These are phyloP conservation scores for Tor tambroides DNA, from an alignment of 2,113 vertebrate genomes.

Conservation along the genomic window DNA sequence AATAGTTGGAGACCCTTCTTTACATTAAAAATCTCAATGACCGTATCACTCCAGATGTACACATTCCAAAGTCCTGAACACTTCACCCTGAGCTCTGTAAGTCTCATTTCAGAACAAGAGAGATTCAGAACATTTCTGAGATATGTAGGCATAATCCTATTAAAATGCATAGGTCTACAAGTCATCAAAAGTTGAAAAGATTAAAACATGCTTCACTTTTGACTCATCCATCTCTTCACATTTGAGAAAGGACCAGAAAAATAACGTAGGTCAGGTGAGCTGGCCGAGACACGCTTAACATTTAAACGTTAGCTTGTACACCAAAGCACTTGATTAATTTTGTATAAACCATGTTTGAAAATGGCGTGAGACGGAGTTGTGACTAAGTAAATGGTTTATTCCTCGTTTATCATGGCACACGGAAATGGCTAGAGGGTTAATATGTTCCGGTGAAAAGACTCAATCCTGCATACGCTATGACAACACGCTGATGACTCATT, in stretches of 20 bases:
- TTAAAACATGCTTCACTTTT: constrained; percentile 9
- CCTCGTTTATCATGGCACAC: constrained; percentile 13
- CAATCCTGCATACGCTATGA: constrained; percentile 47
- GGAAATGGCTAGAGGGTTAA: constrained; percentile 25
- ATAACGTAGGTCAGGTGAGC: background rate
- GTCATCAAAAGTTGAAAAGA: background rate
- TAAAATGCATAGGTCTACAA: background rate
- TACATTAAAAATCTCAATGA: background rate
- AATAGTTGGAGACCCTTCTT: too few relatives aligned
- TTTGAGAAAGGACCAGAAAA: background rate
- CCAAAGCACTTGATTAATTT: background rate
- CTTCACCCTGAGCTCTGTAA: background rate
- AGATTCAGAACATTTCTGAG: background rate
- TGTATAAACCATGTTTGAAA: background rate
- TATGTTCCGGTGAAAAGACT: constrained; percentile 41
- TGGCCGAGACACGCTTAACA: background rate
- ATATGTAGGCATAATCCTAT: background rate
- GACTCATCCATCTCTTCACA: background rate
- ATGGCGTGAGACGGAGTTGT: background rate
- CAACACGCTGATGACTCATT: constrained; percentile 55
- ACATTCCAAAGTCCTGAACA: background rate
- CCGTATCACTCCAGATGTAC: background rate
- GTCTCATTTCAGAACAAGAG: background rate
- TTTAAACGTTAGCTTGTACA: constrained; percentile 14
- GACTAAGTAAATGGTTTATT: constrained; percentile 1